Conservation (phyloP, 1,140 invertebrate species). For the Lerema accius region DNA sequence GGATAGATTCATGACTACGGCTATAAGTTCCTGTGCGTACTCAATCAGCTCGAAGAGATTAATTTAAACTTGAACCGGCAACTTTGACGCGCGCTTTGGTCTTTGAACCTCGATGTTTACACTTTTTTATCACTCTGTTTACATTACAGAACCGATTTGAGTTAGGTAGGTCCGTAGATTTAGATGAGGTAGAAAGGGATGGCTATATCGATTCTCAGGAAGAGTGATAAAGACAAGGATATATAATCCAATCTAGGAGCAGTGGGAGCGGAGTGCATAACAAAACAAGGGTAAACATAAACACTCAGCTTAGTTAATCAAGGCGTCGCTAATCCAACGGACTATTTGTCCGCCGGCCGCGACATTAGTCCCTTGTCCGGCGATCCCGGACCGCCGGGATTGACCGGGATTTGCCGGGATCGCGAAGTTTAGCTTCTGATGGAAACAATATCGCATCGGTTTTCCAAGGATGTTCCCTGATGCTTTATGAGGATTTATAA, state of each 20-base stretch:
- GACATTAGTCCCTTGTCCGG: conserved; percentile 69
- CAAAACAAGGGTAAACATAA: conserved; percentile 59
- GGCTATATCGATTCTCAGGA: neutral
- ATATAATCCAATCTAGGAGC: conserved; percentile 34
- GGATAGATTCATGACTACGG: too few relatives aligned
- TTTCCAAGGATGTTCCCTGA: conserved; percentile 4
- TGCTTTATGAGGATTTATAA: too few relatives aligned
- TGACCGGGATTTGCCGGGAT: conserved; percentile 54
- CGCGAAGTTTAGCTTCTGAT: conserved; percentile 50
- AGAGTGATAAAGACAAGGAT: conserved; percentile 23
- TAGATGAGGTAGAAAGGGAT: conserved; percentile 3
- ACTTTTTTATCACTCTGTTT: conserved; percentile 8
- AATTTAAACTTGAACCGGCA: conserved; percentile 6
- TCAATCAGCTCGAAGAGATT: conserved; percentile 3
- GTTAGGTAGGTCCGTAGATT: neutral
- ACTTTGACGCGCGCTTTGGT: conserved; percentile 4
- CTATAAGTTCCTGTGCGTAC: conserved; percentile 16
- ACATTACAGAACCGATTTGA: conserved; percentile 7
- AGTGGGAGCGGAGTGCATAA: conserved; percentile 64
- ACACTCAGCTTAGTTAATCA: conserved; percentile 69
- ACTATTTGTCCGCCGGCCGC: conserved; percentile 69
- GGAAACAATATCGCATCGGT: conserved; percentile 34
- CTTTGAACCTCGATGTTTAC: conserved; percentile 23
- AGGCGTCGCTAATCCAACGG: conserved; percentile 64
- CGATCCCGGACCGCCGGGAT: conserved; percentile 48